Evolutionary conservation across 30 jellyfish, hydroid and myxozoan genomes (phyloP).

Genomic region (Turritopsis dohrnii): DNA sequence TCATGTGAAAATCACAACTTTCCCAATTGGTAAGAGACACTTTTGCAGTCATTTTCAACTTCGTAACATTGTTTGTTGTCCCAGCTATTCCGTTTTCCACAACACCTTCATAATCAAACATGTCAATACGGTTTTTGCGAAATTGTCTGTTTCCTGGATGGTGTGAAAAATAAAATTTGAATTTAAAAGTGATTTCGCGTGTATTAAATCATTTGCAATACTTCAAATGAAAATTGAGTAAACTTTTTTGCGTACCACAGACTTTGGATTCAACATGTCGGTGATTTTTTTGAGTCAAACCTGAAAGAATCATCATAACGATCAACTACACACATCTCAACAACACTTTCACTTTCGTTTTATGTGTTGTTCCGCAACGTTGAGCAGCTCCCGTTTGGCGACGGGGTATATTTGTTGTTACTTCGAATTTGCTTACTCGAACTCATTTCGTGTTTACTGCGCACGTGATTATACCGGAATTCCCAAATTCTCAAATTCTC

Average conservation of each 20-base stretch:
- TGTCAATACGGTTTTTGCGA: slow-evolving; percentile 33
- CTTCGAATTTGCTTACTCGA: too few relatives aligned
- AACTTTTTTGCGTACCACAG: neutral
- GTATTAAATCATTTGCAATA: too few relatives aligned
- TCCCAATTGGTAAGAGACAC: slow-evolving; percentile 27
- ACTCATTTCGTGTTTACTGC: too few relatives aligned
- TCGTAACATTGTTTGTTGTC: slow-evolving; percentile 57
- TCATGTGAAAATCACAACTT: slow-evolving; percentile 50
- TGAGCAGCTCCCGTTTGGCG: too few relatives aligned
- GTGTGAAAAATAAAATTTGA: neutral
- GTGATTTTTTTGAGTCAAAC: neutral
- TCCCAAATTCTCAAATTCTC: too few relatives aligned
- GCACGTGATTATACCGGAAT: too few relatives aligned
- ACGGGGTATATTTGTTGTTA: too few relatives aligned
- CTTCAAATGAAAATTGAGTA: too few relatives aligned
- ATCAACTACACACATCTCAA: neutral
- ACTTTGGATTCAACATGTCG: neutral
- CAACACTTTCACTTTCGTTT: neutral
- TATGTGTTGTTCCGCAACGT: too few relatives aligned
- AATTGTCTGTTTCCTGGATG: slow-evolving; percentile 26
- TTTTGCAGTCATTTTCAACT: slow-evolving; percentile 47
- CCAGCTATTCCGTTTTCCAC: slow-evolving; percentile 77
- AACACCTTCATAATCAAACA: slow-evolving; percentile 44
- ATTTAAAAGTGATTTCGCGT: too few relatives aligned
- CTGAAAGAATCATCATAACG: neutral